Percentiles rank a stretch among this genome's conserved stretches.
Evolutionary conservation across 2,888 invertebrate genomes (phyloP).

Genomic region (Drosophila recens): DNA sequence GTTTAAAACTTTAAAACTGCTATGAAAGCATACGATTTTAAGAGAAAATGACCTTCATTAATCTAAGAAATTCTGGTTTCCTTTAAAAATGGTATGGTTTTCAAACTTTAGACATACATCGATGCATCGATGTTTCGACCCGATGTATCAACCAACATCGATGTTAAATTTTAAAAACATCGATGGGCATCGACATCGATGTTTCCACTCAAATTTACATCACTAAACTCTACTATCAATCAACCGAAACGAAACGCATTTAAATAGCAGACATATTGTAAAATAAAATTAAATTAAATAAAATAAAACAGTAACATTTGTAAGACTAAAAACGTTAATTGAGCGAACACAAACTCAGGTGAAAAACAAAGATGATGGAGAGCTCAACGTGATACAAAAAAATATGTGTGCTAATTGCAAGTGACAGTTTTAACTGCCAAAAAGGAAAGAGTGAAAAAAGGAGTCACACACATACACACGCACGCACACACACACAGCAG

Average conservation of each 20-base stretch:
- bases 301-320: slow-evolving; percentile 12
- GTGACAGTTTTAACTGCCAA: slow-evolving; percentile 60
- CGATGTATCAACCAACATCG: too few relatives aligned
- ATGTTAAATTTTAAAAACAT: too few relatives aligned
- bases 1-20: too few relatives aligned
- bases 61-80: too few relatives aligned
- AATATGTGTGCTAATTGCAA: slow-evolving; percentile 40
- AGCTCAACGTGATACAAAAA: slow-evolving; percentile 28
- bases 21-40: too few relatives aligned
- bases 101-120: too few relatives aligned
- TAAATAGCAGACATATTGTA: slow-evolving; percentile 45
- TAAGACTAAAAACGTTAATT: slow-evolving; percentile 2
- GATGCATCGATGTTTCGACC: too few relatives aligned
- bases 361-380: slow-evolving; percentile 22
- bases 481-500: slow-evolving; percentile 30
- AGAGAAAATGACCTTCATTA: too few relatives aligned
- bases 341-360: neutral
- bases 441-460: slow-evolving; percentile 27
- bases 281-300: slow-evolving; percentile 9
- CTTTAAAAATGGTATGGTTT: too few relatives aligned
- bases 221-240: slow-evolving; percentile 64
- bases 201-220: too few relatives aligned
- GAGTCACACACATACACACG: slow-evolving; percentile 10
- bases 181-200: too few relatives aligned
- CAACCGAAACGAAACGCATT: slow-evolving; percentile 70